A percentile compares a stretch with the other conserved stretches of the same genome.
Conservation (phyloP, 2,888 invertebrate species). For the Ormyrus thymus region DNA sequence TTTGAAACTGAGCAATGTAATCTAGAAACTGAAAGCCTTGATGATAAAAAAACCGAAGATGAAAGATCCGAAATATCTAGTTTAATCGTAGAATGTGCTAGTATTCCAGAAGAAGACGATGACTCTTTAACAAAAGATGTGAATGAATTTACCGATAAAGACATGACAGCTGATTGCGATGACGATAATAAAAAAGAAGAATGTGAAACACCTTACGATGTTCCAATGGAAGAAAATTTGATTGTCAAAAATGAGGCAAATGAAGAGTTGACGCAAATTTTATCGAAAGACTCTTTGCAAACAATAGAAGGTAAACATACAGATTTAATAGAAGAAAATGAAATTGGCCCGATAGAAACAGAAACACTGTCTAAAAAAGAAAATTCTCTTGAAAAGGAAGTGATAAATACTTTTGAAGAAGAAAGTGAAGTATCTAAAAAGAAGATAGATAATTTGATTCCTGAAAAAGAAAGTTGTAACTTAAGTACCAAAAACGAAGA, state of each 20-base stretch:
- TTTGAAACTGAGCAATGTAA: neutral
- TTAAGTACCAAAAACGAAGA: conserved; percentile 9
- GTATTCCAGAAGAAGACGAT: conserved; percentile 30
- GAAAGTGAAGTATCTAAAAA: neutral
- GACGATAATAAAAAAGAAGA: neutral
- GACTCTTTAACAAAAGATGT: conserved; percentile 10
- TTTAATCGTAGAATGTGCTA: conserved; percentile 45
- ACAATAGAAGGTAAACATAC: conserved; percentile 7
- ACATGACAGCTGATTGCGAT: conserved; percentile 10
- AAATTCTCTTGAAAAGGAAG: conserved; percentile 12
- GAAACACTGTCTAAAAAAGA: neutral
- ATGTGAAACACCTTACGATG: conserved; percentile 4
- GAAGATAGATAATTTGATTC: neutral
- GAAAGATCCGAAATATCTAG: conserved; percentile 37
- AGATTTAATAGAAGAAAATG: neutral
- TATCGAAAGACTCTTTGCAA: neutral
- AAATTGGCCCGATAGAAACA: neutral
- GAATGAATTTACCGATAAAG: neutral
- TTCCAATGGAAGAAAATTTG: conserved; percentile 26
- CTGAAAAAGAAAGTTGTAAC: neutral
- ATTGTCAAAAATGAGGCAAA: neutral
- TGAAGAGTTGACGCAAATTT: conserved; percentile 7
- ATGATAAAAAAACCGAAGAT: conserved; percentile 25
- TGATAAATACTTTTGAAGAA: neutral
- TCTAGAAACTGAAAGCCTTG: neutral